Base-by-base conservation (phyloP, 2,888 invertebrate genomes). In the Noctua comes region DNA sequence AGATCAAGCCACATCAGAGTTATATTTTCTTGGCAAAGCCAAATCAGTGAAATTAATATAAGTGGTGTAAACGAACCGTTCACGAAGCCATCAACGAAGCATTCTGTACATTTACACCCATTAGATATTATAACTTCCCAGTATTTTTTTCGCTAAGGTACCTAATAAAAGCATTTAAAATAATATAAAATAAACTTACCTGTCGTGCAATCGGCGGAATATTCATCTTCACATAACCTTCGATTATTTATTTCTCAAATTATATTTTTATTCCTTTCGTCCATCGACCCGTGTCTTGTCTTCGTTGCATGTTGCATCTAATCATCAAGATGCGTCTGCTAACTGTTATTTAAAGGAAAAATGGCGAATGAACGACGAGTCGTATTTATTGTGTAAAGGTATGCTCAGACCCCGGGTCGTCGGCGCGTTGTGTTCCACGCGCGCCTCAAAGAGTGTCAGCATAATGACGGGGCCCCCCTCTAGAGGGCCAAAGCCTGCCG, bases 171-270 rank as follows among this genome's bases (percentile, higher is more conserved):
- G 24, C 51, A n/a, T 4, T n/a, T n/a, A n/a, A n/a, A n/a, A 59
- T 11, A 59, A 27, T 27, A 8, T 43, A 43, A 43, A 64, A 31
- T 21, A 31, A 40, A 73, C 77, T 76, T 77, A 77, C 77, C 46
- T 77, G 77, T 43, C 27, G 46, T 36, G 66, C 77, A 57, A 77
- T 46, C 13, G 77, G 77, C n/a, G 77, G n/a, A 3, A 77, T 77
- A 68, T 68, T 59, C 77, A 77, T 77, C 18, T 24, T 76, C 16
- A 51, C 62, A n/a, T 51, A n/a, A 24, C 21, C 18, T 74, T 54
- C 11, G 5, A 43, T 18, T 16, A 31, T 66, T 27, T 43, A 3
- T 65, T 27, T 43, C 16, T 64, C 40, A 10, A 40, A 27, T 43
- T 48, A 8, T 21, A 36, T 54, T 4, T 46, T 66, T 27, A 10